phyloP scores from a whole-genome alignment of 1,140 invertebrate species.

The Zaprionus ghesquierei region DNA sequence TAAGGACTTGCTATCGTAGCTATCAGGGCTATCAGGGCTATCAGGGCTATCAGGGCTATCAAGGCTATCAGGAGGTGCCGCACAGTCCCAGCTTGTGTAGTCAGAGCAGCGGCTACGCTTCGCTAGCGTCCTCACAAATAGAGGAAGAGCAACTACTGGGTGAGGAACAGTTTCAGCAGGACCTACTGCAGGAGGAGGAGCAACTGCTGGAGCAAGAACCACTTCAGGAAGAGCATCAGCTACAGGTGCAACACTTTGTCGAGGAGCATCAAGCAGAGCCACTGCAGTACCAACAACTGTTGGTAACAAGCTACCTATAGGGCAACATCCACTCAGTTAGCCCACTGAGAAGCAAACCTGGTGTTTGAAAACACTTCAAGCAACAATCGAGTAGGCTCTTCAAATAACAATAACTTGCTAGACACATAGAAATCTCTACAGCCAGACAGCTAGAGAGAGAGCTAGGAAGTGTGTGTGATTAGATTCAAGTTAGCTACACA shows the following conservation, averaged over 20 bases:
- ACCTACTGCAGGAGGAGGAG: neutral
- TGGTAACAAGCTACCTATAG: conserved; percentile 47
- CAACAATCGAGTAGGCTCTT: neutral
- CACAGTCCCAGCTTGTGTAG: conserved; percentile 50
- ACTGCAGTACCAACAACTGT: neutral
- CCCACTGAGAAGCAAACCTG: neutral
- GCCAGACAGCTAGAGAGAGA: neutral
- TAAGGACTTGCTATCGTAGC: conserved; percentile 31
- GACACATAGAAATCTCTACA: no score
- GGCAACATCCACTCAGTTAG: neutral
- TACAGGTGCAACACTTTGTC: neutral
- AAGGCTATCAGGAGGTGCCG: neutral
- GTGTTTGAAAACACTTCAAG: neutral
- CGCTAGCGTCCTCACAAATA: conserved; percentile 10
- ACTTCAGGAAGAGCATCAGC: neutral
- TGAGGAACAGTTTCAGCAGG: conserved; percentile 1
- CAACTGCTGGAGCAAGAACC: neutral
- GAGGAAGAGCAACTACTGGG: conserved; percentile 10
- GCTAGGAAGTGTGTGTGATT: neutral
- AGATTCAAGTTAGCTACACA: conserved; percentile 13
- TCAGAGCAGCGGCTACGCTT: conserved; percentile 63
- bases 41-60: conserved; percentile 16
- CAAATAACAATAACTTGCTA: neutral
- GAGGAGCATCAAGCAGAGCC: neutral
- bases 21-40: conserved; percentile 24